Evolutionary conservation across 2,888 invertebrate species (phyloP).

Genomic region (Hirtodrosophila histrioides): DNA sequence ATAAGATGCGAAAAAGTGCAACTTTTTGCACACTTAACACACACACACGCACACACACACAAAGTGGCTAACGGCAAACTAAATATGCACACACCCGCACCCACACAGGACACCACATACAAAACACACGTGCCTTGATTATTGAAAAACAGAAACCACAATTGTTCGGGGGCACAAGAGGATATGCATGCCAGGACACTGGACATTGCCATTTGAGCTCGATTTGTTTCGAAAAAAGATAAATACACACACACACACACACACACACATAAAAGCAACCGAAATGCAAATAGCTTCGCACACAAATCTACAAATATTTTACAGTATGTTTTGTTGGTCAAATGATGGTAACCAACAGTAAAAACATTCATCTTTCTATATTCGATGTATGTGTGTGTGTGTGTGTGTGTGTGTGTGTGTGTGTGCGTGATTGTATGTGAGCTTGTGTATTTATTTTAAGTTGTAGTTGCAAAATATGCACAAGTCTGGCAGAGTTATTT

Average conservation of each 20-base stretch:
- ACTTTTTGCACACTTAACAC: constrained; percentile 24
- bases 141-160: constrained; percentile 60
- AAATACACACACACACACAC: constrained; percentile 37
- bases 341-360: constrained; percentile 60
- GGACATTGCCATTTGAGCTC: constrained; percentile 62
- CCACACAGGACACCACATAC: background rate
- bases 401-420: background rate
- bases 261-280: constrained; percentile 1
- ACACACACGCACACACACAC: constrained; percentile 35
- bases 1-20: constrained; percentile 17
- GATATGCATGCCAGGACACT: constrained; percentile 31
- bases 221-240: constrained; percentile 63
- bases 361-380: constrained; percentile 41
- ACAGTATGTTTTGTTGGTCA: constrained; percentile 69
- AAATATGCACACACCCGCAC: constrained; percentile 16
- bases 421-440: constrained; percentile 1
- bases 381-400: constrained; percentile 4
- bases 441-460: constrained; percentile 35
- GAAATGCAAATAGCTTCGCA: constrained; percentile 19
- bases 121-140: constrained; percentile 48
- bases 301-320: constrained; percentile 65
- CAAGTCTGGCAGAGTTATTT: constrained; percentile 71
- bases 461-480: constrained; percentile 69
- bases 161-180: constrained; percentile 28
- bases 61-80: constrained; percentile 31